Base-by-base conservation (phyloP, 2,113 vertebrate genomes). In the Megalops atlanticus region DNA sequence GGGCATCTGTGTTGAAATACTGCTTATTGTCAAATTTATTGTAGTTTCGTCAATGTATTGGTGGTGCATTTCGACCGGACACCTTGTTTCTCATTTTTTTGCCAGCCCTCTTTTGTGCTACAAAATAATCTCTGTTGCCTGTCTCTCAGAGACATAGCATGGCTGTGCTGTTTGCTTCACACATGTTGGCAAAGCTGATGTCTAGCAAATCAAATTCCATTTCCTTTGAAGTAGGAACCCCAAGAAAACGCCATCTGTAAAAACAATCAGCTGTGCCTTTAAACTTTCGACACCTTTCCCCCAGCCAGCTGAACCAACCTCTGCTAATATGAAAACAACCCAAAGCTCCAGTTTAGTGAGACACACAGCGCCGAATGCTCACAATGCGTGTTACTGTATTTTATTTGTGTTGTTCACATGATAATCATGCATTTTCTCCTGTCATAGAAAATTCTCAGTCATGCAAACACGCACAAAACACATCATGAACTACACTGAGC, bases 231-330 rank as follows among this genome's bases (percentile, higher is more conserved):
- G 91, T 94, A 89, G 77, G 71, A 91, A 90, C 92, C 90, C 14
- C 40, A 79, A 35, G 92, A 93, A 87, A 69, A 81, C 92, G 89
- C 93, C 94, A 94, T 94, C 94, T 95, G 93, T 93, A 84, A 87
- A 94, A 95, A 94, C 92, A 95, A 88, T 88, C 89, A 87, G 92
- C 87, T 91, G 91, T 92, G 88, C 88, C 89, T 93, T 89, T 92
- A 91, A 94, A 92, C 90, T 91, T 89, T 88, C 87, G 91, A 88
- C 86, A 83, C 89, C 91, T 92, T 94, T 94, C 90, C 85, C 15
- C 14, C 84, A 85, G 86, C 84, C 93, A 94, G 92, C 92, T 95
- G 92, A 92, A 91, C 91, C 92, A 93, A 93, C 91, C 87, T 84
- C 88, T 92, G 88, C 69, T 38, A 33, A 71, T 36, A n/a, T 33